Percentiles rank a stretch among this genome's conserved stretches.
Conservation (phyloP, 2,888 invertebrate genomes). For the Ormia ochracea region DNA sequence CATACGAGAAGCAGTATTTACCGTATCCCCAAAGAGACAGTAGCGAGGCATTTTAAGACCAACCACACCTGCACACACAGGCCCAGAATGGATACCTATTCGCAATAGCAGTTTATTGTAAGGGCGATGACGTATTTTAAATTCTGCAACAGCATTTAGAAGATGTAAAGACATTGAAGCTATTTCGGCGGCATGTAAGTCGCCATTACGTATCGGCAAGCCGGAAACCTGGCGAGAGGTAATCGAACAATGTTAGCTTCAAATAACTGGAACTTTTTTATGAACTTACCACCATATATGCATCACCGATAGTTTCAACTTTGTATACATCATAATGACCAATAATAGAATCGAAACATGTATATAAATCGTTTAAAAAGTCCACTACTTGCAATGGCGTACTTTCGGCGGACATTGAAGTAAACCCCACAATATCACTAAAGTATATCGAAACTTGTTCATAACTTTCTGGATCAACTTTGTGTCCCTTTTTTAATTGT, state of each 20-base stretch:
- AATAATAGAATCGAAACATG: conserved; percentile 95
- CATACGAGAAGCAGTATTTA: conserved; percentile 92
- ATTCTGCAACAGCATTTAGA: conserved; percentile 88
- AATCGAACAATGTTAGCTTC: neutral
- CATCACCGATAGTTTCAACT: conserved; percentile 94
- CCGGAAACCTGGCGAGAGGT: conserved; percentile 83
- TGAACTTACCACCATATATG: conserved; percentile 88
- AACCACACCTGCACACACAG: conserved; percentile 94
- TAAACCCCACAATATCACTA: conserved; percentile 96
- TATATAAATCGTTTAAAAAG: conserved; percentile 95
- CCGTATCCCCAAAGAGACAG: conserved; percentile 94
- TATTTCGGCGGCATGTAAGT: conserved; percentile 93
- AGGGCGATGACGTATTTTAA: conserved; percentile 92
- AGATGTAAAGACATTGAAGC: conserved; percentile 94
- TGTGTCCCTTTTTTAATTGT: conserved; percentile 91
- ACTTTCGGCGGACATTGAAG: conserved; percentile 93
- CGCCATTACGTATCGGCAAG: conserved; percentile 91
- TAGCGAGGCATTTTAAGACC: conserved; percentile 95
- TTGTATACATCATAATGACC: conserved; percentile 96
- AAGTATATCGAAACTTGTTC: conserved; percentile 93
- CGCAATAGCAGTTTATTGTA: conserved; percentile 88
- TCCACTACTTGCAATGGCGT: conserved; percentile 94
- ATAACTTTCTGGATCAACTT: conserved; percentile 93
- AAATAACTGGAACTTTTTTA: neutral
- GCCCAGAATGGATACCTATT: conserved; percentile 94